Evolutionary conservation across 64 coral and sea anemone genomes (phyloP).

Genomic region (Anthopleura sola): DNA sequence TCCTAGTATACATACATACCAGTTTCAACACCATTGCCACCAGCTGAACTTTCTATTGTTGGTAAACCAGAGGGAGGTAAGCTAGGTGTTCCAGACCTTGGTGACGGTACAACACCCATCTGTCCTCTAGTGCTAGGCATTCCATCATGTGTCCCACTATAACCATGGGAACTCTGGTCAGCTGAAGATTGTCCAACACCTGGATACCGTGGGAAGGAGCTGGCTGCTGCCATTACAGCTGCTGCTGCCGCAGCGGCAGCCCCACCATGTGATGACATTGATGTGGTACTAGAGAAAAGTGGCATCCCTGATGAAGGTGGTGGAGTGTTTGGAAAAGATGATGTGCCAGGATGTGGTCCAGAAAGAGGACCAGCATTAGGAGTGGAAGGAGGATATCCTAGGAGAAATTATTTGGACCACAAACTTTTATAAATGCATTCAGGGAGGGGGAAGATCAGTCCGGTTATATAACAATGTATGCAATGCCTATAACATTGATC

Average conservation of each 20-base stretch:
- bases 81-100: not conserved
- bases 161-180: not conserved
- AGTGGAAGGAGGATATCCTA: not conserved
- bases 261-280: conserved; percentile 26
- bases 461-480: conserved; percentile 8
- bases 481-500: not conserved
- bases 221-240: conserved; percentile 40
- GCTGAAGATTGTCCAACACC: too few relatives aligned
- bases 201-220: conserved; percentile 40
- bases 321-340: conserved; percentile 11
- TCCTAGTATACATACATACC: not conserved
- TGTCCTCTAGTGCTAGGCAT: conserved; percentile 23
- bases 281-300: not conserved
- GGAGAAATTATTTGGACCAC: too few relatives aligned
- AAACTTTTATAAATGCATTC: too few relatives aligned
- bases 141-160: conserved; percentile 31
- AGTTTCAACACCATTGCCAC: not conserved
- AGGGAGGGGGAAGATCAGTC: too few relatives aligned
- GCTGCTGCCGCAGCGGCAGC: conserved; percentile 53
- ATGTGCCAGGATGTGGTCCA: not conserved
- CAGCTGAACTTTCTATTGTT: not conserved
- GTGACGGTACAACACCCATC: conserved; percentile 14
- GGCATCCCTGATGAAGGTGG: conserved; percentile 25
- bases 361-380: not conserved
- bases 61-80: not conserved